These are phyloP conservation scores for Conus betulinus DNA, from an alignment of 1,140 invertebrate species.

Conservation along the genomic window DNA sequence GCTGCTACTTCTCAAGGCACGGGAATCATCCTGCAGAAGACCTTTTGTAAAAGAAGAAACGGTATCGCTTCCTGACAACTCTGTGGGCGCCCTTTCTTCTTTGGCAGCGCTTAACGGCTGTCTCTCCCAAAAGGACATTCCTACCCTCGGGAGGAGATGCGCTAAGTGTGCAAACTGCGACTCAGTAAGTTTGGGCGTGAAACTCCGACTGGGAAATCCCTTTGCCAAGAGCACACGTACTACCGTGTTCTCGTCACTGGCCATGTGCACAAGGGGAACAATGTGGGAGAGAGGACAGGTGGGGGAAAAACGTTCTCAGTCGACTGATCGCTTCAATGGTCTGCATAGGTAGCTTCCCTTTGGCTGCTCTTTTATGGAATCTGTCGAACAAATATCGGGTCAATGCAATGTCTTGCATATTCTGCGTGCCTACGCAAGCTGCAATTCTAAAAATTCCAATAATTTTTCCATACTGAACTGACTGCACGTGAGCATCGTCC, in stretches of 20 bases:
- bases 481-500: conserved; percentile 32
- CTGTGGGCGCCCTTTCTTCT: no score
- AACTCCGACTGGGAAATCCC: conserved; percentile 44
- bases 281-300: conserved; percentile 36
- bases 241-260: conserved; percentile 47
- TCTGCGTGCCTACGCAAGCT: not conserved
- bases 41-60: no score
- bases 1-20: no score
- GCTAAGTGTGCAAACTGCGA: not conserved
- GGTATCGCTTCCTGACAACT: no score
- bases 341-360: not conserved
- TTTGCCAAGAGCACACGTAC: conserved; percentile 43
- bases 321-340: conserved; percentile 39
- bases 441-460: conserved; percentile 34
- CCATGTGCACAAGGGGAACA: conserved; percentile 27
- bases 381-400: not conserved
- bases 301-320: conserved; percentile 55
- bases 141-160: not conserved
- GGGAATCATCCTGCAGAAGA: no score
- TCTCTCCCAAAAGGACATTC: no score
- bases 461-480: conserved; percentile 45
- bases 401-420: not conserved
- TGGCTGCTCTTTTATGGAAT: not conserved
- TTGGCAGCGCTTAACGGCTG: no score
- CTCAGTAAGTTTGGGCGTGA: not conserved